Conservation (phyloP, 2,888 invertebrate species). For the Dynastes grantii region DNA sequence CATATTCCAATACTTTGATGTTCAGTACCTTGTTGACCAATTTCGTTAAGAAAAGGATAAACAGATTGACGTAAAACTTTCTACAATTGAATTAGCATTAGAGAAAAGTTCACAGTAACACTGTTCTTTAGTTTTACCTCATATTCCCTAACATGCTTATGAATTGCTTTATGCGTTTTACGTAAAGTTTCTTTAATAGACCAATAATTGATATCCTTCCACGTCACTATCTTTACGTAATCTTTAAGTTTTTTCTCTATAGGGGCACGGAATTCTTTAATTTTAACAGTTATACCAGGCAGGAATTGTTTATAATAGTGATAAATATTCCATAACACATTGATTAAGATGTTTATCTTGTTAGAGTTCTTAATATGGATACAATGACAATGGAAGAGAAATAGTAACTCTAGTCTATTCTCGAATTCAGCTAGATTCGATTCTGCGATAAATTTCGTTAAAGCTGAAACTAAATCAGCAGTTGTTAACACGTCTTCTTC, state of each 20-base stretch:
- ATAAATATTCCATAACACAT: constrained; percentile 86
- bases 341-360: constrained; percentile 59
- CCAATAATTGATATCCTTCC: constrained; percentile 96
- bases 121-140: constrained; percentile 73
- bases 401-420: constrained; percentile 83
- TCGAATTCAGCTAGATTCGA: constrained; percentile 89
- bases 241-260: constrained; percentile 94
- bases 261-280: constrained; percentile 81
- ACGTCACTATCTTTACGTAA: constrained; percentile 94
- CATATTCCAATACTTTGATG: constrained; percentile 74
- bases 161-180: constrained; percentile 89
- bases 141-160: constrained; percentile 90
- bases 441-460: constrained; percentile 88
- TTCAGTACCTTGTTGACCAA: constrained; percentile 59
- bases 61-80: constrained; percentile 74
- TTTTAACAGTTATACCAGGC: constrained; percentile 76
- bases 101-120: no score
- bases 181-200: constrained; percentile 91
- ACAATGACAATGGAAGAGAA: constrained; percentile 87
- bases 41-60: constrained; percentile 69
- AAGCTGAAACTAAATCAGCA: constrained; percentile 73
- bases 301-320: constrained; percentile 89
- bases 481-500: constrained; percentile 63
- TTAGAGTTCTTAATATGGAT: constrained; percentile 71
- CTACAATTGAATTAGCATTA: constrained; percentile 63